phyloP scores from a whole-genome alignment of 37 sponge, comb jelly and placozoan species.

The Amphimedon queenslandica region DNA sequence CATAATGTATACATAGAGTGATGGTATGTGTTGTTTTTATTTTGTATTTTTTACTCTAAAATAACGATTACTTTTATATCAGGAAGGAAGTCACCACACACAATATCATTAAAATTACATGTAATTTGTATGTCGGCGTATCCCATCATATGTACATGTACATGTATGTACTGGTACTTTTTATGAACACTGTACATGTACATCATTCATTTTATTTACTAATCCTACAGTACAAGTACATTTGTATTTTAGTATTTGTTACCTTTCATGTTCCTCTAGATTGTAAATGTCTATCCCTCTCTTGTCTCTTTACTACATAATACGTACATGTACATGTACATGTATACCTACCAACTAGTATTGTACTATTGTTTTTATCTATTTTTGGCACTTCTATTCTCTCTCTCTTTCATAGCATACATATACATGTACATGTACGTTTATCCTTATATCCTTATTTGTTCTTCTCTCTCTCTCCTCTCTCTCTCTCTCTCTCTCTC shows the following conservation, averaged over 20 bases:
- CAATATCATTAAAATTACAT: slow-evolving; percentile 2
- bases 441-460: not conserved
- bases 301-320: no score
- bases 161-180: slow-evolving; percentile 24
- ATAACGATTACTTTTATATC: no score
- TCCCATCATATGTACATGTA: slow-evolving; percentile 16
- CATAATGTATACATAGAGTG: no score
- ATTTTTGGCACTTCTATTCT: no score
- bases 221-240: no score
- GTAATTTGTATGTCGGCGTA: not conserved
- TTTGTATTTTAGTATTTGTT: not conserved
- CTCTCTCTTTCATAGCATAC: not conserved
- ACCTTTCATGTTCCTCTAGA: no score
- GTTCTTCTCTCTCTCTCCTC: not conserved
- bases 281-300: not conserved
- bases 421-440: not conserved
- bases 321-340: not conserved
- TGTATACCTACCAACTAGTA: not conserved
- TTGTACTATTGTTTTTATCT: no score
- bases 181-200: slow-evolving; percentile 1
- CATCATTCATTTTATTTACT: not conserved
- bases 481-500: no score
- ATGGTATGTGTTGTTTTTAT: no score
- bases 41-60: no score
- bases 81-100: no score